phyloP scores from a whole-genome alignment of 1,140 invertebrate genomes.

The Stenopsyche tienmushanensis region DNA sequence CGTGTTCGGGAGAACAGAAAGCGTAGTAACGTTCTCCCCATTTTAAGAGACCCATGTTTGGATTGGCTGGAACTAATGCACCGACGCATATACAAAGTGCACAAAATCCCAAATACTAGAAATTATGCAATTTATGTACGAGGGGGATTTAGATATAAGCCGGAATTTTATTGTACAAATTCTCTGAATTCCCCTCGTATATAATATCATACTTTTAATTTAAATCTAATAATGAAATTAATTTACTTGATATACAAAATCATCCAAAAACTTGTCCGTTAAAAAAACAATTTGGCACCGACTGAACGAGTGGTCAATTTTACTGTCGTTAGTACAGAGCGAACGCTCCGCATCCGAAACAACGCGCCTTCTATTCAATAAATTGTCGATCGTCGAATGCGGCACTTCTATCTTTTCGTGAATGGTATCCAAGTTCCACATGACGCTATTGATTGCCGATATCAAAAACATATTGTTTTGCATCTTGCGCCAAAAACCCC shows the following conservation, averaged over 20 bases:
- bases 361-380: slow-evolving; percentile 45
- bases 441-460: slow-evolving; percentile 59
- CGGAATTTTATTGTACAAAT: not conserved
- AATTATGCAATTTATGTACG: slow-evolving; percentile 39
- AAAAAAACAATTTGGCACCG: slow-evolving; percentile 49
- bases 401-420: slow-evolving; percentile 52
- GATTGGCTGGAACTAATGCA: slow-evolving; percentile 64
- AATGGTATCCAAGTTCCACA: slow-evolving; percentile 54
- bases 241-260: slow-evolving; percentile 44
- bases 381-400: slow-evolving; percentile 43
- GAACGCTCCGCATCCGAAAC: slow-evolving; percentile 44
- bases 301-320: slow-evolving; percentile 49
- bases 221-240: not conserved
- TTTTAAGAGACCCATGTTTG: slow-evolving; percentile 62
- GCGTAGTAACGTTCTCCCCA: slow-evolving; percentile 58
- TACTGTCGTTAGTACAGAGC: slow-evolving; percentile 42
- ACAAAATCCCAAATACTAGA: slow-evolving; percentile 69
- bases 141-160: not conserved
- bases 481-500: slow-evolving; percentile 62
- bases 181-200: slow-evolving; percentile 4
- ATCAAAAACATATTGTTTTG: slow-evolving; percentile 65
- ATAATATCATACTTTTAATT: slow-evolving; percentile 4
- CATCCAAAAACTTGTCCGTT: slow-evolving; percentile 50
- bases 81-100: slow-evolving; percentile 60
- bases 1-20: slow-evolving; percentile 59